Evolutionary conservation across 2,888 invertebrate genomes (phyloP).

Genomic region (Meta bourneti): DNA sequence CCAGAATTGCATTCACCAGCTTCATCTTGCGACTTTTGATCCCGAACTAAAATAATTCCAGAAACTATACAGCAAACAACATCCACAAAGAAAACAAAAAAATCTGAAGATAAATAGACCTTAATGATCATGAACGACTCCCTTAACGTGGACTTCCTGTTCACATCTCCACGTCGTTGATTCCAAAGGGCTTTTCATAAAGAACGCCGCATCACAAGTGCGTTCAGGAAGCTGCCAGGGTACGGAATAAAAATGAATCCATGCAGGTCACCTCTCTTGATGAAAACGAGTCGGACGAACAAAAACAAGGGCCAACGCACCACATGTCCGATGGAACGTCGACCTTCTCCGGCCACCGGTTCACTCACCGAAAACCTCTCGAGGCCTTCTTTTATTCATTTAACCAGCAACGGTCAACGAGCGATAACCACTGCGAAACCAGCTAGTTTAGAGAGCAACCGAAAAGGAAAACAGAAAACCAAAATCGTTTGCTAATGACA

Average conservation of each 20-base stretch:
- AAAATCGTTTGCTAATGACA: constrained; percentile 28
- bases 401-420: constrained; percentile 45
- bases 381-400: neutral
- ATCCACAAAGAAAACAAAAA: no score
- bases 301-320: constrained; percentile 48
- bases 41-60: no score
- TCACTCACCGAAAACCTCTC: constrained; percentile 43
- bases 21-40: no score
- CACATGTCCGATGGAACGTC: constrained; percentile 43
- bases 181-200: neutral
- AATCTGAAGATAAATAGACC: no score
- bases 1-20: no score
- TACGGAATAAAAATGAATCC: constrained; percentile 30
- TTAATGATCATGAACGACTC: constrained; percentile 7
- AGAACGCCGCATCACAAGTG: constrained; percentile 4
- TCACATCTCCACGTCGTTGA: neutral
- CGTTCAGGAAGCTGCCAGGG: constrained; percentile 30
- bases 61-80: no score
- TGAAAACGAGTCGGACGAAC: constrained; percentile 30
- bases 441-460: constrained; percentile 6
- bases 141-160: constrained; percentile 4
- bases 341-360: constrained; percentile 46
- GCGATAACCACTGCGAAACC: constrained; percentile 17
- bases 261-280: constrained; percentile 33
- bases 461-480: neutral